Base-by-base conservation (phyloP, 2,797 vertebrate species). In the Chelmon rostratus region DNA sequence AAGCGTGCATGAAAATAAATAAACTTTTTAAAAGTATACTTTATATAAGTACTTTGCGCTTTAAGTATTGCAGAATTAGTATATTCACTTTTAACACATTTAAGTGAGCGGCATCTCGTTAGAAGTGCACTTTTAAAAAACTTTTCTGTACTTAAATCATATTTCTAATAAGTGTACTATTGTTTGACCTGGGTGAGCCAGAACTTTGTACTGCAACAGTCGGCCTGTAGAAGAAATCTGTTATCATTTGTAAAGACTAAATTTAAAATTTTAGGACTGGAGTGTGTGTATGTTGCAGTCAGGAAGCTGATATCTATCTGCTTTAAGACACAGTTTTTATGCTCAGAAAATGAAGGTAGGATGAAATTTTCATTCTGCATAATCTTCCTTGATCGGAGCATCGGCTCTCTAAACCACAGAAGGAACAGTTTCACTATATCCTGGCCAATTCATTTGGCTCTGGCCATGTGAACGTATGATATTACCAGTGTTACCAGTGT, bases 391-490 rank as follows among this genome's bases (percentile, higher is more conserved):
- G 44, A 76, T 40, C 18, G 46, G n/a, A n/a, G n/a, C 12, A 31
- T 49, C 21, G 5, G 62, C 40, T 56, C 16, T 35, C 47, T 19
- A 15, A 65, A 47, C 16, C 52, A 61, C 12, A 53, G 3, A 1
- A 33, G 10, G 35, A 10, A 38, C 31, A 37, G 21, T 64, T 28
- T 61, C 3, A 8, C 4, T 33, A 63, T 9, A 50, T 40, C 33
- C 31, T 3, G 16, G 3, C 8, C 5, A 31, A 23, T 15, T 33
- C 16, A 25, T 28, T 40, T 50, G 15, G 38, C 9, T 23, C 28
- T 31, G 28, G 37, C 70, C 6, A n/a, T 74, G 52, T 8, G 16
- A 65, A 68, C 70, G 61, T 59, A 35, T 57, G 37, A 73, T 54
- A 37, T 16, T 37, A 10, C 16, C 1, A 3, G 23, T 63, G 44